Evolutionary conservation across 2,888 invertebrate species (phyloP), one percentile per base, ranked within the genome.

Genomic region (Pecten maximus): DNA sequence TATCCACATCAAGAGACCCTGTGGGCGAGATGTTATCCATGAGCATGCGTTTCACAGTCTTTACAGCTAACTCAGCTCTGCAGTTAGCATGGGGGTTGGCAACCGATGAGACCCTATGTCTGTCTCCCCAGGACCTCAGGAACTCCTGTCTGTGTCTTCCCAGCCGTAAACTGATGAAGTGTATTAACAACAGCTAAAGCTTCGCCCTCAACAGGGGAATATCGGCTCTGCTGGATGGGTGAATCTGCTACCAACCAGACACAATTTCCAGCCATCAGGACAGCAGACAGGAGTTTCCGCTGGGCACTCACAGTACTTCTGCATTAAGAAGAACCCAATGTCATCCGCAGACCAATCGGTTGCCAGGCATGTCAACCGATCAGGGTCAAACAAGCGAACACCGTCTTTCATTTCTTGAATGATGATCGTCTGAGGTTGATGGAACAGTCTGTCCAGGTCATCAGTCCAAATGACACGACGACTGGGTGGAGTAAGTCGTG

Each of bases 261-360:
- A n/a, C n/a, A n/a, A n/a, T n/a, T n/a, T n/a, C n/a, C n/a, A n/a
- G n/a, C 92, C 93, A 90, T 88, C 88, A n/a, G 50, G 74, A 87
- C 93, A 93, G 91, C 93, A 93, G 40, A 89, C 87, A 28, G 92
- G 94, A 16, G 88, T 89, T 16, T 54, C 87, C 15, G 50, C 74
- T 2, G 90, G 19, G 90, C 93, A 94, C 6, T 87, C 15, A 54
- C 93, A 92, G 88, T 93, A 90, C 50, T 92, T 92, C 90, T 93
- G 91, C 90, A 92, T 90, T 87, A 93, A 28, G 74, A 90, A 92
- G 89, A 92, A 94, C 3, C 94, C 93, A 74, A 94, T 92, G 8
- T 94, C 92, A 39, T 92, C 91, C 40, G 89, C 87, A 40, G 92
- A 93, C 93, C 92, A 92, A 54, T 93, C 92, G 19, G 92, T 91